Percentiles rank a stretch among this genome's conserved stretches.
phyloP scores from a whole-genome alignment of 2,797 vertebrate genomes.

The Antennarius maculatus region DNA sequence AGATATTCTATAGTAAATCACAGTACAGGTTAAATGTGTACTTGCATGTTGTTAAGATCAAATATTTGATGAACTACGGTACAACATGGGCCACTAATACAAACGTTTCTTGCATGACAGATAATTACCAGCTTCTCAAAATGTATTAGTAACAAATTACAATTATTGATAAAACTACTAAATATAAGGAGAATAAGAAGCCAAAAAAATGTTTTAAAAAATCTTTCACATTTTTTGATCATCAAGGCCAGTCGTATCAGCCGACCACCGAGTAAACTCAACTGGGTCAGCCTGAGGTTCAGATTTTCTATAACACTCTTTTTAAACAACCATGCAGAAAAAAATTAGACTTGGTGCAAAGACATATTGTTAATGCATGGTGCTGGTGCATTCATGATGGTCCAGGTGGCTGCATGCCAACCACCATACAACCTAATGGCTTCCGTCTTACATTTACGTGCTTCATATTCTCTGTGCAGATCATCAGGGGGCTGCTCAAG shows the following conservation, averaged over 20 bases:
- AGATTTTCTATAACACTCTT: neutral
- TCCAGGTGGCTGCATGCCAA: conserved; percentile 25
- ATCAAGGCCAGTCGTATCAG: neutral
- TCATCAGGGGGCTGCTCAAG: conserved; percentile 92
- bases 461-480: conserved; percentile 76
- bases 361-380: conserved; percentile 24
- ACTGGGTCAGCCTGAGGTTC: neutral
- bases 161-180: neutral
- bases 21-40: too few relatives aligned
- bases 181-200: neutral
- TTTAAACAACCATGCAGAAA: neutral
- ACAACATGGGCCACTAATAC: too few relatives aligned
- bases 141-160: too few relatives aligned
- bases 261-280: neutral
- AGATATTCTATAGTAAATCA: too few relatives aligned
- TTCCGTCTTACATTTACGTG: conserved; percentile 19
- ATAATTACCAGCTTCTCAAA: too few relatives aligned
- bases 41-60: neutral
- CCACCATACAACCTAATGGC: conserved; percentile 20
- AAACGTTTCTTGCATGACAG: too few relatives aligned
- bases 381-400: conserved; percentile 17
- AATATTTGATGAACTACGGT: neutral
- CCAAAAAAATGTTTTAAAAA: neutral
- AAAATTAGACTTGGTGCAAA: neutral
- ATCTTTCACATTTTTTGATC: neutral